Evolutionary conservation across 2,113 vertebrate genomes (phyloP), one percentile per base, ranked within the genome.

Genomic region (Bujurquina vittata): DNA sequence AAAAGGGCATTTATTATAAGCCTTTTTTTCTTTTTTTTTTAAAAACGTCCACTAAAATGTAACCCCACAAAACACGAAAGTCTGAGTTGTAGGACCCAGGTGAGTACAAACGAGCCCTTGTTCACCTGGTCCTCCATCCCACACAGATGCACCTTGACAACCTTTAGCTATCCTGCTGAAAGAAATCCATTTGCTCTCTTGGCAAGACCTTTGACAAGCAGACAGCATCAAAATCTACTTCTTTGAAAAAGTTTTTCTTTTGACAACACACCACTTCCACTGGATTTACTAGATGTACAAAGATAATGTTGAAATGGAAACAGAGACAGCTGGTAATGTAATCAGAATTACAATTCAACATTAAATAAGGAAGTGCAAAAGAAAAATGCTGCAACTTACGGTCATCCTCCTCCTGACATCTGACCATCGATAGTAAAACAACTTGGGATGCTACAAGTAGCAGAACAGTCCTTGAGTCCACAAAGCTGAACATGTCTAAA

Each of bases 401-500:
- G 91, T 95, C 94, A 22, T 95, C 94, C 75, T 95, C 94, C 31
- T 93, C 89, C 85, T 97, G 96, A 94, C 96, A 96, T 94, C 94
- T 95, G 94, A 97, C 97, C 90, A 96, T 55, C 78, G 95, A 92
- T 91, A 96, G 92, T 94, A 96, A 95, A 93, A 97, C 91, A 91
- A 95, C 90, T 88, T 96, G 96, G 84, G 94, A 94, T 92, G 96
- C 96, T 95, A 96, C 95, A 87, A 97, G 95, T 91, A 97, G 96
- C 96, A 96, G 94, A 89, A 97, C 91, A 95, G 96, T 97, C 95
- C 96, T 96, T 94, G 96, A 96, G 89, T 96, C 95, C 97, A 95
- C 94, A 95, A 96, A 96, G 95, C 95, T 93, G 90, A 96, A 95
- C 97, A 97, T 97, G 96, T 96, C 97, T 97, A 96, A 96, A 96